Conservation (phyloP, 2,113 vertebrate species). For the Pyrgilauda ruficollis region DNA sequence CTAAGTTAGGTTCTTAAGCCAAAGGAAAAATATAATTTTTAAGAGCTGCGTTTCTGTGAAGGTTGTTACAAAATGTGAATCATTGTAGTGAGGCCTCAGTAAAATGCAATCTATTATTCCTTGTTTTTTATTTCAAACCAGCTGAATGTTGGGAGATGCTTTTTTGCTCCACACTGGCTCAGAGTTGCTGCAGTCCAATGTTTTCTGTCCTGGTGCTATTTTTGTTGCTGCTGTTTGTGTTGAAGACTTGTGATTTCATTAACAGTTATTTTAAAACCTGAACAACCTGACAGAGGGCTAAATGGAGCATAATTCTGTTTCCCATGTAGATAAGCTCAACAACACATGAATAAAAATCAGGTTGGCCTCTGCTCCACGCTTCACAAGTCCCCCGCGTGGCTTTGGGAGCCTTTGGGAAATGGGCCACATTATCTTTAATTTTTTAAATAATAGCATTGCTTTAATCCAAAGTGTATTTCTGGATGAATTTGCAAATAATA, state of each 20-base stretch:
- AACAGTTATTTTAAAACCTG: slow-evolving; percentile 17
- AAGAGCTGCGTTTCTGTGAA: not conserved
- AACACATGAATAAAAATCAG: slow-evolving; percentile 14
- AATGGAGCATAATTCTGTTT: slow-evolving; percentile 20
- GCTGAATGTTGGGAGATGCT: not conserved
- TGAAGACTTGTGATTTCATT: slow-evolving; percentile 32
- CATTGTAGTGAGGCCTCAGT: not conserved
- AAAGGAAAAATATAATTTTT: not conserved
- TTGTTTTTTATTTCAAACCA: not conserved
- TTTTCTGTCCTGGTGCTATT: not conserved
- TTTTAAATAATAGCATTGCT: not conserved
- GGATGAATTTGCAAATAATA: not conserved
- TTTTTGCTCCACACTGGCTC: not conserved
- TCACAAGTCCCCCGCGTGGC: not conserved
- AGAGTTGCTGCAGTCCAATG: not conserved
- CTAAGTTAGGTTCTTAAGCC: not conserved
- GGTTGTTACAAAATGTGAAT: not conserved
- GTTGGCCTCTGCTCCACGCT: not conserved
- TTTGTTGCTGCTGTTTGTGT: not conserved
- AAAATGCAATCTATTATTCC: not conserved
- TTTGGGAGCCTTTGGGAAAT: not conserved
- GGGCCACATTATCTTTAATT: not conserved
- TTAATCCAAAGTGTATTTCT: not conserved
- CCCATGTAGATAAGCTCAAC: slow-evolving; percentile 8
- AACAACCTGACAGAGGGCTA: not conserved